Evolutionary conservation across 2,888 invertebrate species (phyloP).

Genomic region (Scrobipalpa costella): DNA sequence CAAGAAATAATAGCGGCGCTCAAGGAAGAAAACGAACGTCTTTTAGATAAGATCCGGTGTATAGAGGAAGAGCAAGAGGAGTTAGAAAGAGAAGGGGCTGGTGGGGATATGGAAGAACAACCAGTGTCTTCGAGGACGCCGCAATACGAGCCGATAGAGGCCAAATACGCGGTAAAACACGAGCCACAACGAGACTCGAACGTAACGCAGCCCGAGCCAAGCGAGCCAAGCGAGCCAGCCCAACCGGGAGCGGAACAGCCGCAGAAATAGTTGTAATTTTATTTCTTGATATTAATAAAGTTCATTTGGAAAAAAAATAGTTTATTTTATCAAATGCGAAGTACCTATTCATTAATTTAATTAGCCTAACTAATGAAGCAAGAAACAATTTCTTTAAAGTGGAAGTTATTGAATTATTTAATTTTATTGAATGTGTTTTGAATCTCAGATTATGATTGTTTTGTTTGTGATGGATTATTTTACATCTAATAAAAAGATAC

Average conservation of each 20-base stretch:
- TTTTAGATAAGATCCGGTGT: conserved; percentile 65
- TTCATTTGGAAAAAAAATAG: too few relatives aligned
- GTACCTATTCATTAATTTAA: too few relatives aligned
- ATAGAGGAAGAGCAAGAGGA: conserved; percentile 39
- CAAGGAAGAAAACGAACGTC: conserved; percentile 72
- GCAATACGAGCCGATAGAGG: too few relatives aligned
- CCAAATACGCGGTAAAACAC: neutral
- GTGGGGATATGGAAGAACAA: neutral
- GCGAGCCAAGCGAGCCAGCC: neutral
- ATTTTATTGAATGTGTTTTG: neutral
- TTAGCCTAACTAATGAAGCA: too few relatives aligned
- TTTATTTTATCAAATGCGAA: too few relatives aligned
- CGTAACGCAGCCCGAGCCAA: neutral
- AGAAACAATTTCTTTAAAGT: too few relatives aligned
- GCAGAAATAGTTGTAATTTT: too few relatives aligned
- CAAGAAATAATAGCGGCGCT: conserved; percentile 74
- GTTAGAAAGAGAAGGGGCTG: neutral
- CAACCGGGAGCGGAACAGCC: neutral
- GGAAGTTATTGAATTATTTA: neutral
- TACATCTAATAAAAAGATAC: too few relatives aligned
- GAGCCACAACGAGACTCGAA: neutral
- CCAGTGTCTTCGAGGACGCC: neutral
- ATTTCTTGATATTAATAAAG: too few relatives aligned
- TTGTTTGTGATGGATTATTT: too few relatives aligned
- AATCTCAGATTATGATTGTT: neutral